Conservation (phyloP, 2,888 invertebrate species). For the Quadriops clusia region DNA sequence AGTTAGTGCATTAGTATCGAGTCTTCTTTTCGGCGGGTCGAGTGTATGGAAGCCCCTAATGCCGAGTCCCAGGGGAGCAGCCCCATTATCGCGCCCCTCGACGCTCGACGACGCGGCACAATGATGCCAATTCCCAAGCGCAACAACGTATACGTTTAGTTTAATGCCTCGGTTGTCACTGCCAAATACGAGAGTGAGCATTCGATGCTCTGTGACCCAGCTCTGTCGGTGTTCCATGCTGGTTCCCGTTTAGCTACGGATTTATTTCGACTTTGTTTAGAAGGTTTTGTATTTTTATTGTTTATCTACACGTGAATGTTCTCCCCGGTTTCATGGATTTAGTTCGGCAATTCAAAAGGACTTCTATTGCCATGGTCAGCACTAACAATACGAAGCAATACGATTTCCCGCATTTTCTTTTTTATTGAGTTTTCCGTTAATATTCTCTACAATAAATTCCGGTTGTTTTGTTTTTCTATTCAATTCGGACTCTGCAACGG, state of each 20-base stretch:
- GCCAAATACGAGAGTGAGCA: conserved; percentile 23
- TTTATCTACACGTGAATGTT: no score
- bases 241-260: conserved; percentile 7
- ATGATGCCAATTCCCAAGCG: conserved; percentile 35
- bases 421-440: no score
- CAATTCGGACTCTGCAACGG: no score
- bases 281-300: conserved; percentile 7
- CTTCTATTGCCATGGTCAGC: no score
- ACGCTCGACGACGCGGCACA: conserved; percentile 28
- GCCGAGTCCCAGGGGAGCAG: conserved; percentile 30
- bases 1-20: no score
- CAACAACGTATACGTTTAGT: conserved; percentile 36
- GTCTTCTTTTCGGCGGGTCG: conserved; percentile 3
- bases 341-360: conserved; percentile 1
- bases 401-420: no score
- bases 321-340: neutral
- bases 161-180: conserved; percentile 35
- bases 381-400: no score
- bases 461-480: no score
- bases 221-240: no score
- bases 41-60: conserved; percentile 23
- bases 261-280: conserved; percentile 9
- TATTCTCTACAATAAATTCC: no score
- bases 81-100: conserved; percentile 35
- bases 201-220: conserved; percentile 17